These are phyloP conservation scores for Bhutanitis thaidina DNA, from an alignment of 2,888 invertebrate species.

Conservation along the genomic window DNA sequence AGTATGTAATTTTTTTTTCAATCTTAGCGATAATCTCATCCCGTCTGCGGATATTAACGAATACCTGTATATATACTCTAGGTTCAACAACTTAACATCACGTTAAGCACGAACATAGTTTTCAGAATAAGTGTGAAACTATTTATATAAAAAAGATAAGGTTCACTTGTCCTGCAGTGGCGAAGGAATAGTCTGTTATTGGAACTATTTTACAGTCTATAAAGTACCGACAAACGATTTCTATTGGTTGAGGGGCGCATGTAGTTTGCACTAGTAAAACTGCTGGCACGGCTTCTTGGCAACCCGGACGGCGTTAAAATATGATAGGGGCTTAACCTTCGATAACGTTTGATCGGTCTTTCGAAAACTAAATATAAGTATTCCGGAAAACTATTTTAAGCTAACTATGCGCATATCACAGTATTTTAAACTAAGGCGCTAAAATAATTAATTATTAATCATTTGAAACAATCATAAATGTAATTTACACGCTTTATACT, in stretches of 20 bases:
- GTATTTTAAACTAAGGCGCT: too few relatives aligned
- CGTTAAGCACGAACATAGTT: too few relatives aligned
- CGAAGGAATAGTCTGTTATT: conserved; percentile 4
- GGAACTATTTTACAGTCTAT: conserved; percentile 8
- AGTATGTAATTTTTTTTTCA: too few relatives aligned
- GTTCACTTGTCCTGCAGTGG: neutral
- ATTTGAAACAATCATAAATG: too few relatives aligned
- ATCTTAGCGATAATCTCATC: too few relatives aligned
- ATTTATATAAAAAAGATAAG: too few relatives aligned
- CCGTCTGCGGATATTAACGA: too few relatives aligned
- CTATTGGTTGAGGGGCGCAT: conserved; percentile 22
- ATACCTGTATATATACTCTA: too few relatives aligned
- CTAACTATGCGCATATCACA: neutral
- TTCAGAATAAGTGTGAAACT: too few relatives aligned
- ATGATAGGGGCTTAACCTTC: conserved; percentile 24
- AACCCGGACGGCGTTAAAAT: conserved; percentile 23
- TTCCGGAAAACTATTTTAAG: neutral
- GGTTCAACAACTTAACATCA: too few relatives aligned
- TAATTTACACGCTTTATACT: too few relatives aligned
- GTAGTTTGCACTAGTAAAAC: conserved; percentile 29
- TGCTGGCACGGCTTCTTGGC: conserved; percentile 29
- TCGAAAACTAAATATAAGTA: conserved; percentile 13
- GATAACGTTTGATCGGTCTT: conserved; percentile 16
- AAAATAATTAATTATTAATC: too few relatives aligned
- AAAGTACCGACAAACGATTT: conserved; percentile 18